Conservation (phyloP, 2,797 vertebrate species). For the Pangasius djambal region DNA sequence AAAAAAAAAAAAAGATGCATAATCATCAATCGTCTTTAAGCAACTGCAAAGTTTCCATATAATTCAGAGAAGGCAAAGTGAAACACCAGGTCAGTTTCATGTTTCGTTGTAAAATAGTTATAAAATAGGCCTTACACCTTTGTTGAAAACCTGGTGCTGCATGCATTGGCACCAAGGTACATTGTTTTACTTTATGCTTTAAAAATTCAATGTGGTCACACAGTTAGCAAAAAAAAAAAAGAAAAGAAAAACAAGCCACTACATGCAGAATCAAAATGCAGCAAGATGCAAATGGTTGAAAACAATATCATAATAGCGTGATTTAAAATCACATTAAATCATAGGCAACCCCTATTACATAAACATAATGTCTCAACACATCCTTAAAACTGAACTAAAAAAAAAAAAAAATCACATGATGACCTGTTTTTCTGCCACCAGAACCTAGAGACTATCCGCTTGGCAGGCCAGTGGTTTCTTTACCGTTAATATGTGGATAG, state of each 20-base stretch:
- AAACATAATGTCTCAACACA: constrained; percentile 36
- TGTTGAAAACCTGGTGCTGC: neutral
- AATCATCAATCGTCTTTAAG: neutral
- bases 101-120: neutral
- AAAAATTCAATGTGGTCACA: neutral
- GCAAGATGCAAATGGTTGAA: neutral
- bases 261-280: neutral
- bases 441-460: constrained; percentile 28
- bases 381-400: constrained; percentile 36
- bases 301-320: neutral
- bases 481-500: constrained; percentile 8
- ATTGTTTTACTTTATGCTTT: neutral
- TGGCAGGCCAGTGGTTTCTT: constrained; percentile 32
- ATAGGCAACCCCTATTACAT: constrained; percentile 28
- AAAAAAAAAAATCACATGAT: constrained; percentile 32
- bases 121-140: neutral
- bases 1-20: neutral
- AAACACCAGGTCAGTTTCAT: neutral
- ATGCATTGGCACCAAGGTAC: neutral
- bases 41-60: neutral
- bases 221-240: neutral
- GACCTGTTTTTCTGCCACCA: constrained; percentile 27
- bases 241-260: neutral
- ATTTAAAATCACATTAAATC: neutral
- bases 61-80: neutral